Base-by-base conservation (phyloP, 2,888 invertebrate genomes). In the Octonoba sinensis region DNA sequence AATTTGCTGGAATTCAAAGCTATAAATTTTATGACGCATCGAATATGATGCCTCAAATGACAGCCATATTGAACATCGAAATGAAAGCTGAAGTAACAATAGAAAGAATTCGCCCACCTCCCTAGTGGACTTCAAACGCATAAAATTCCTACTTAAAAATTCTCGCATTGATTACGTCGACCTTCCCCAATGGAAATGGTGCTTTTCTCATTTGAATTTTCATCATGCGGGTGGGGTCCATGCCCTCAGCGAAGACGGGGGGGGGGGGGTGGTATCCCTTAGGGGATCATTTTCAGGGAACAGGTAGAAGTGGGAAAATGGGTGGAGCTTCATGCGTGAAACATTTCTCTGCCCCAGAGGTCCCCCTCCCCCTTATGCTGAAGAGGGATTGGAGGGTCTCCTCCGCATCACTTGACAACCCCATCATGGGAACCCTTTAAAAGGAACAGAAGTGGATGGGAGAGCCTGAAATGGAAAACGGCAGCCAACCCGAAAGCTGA, bases 161-260 rank as follows among this genome's bases (percentile, higher is more conserved):
- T 66, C 65, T 56, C 20, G 51, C 57, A 47, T 65, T 71, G 71
- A 78, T 78, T 72, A 72, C 72, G 36, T 36, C 12, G 3, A 46
- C 36, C 60, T 56, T 44, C 59, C n/a, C 24, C 22, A 13, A 59
- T 65, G 13, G 18, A 73, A 69, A 69, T 69, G 62, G 69, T 69
- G 18, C 66, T 56, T 47, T 47, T 54, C 73, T 67, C 66, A 73
- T 79, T 79, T 72, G 73, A 79, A 73, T 79, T 79, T 66, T 60
- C 67, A 73, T 79, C 79, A 67, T 73, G 72, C 72, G 72, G 79
- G 79, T 51, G 79, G 67, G 73, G 71, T 65, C 66, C 57, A 71
- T 65, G 78, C 78, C 62, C 78, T 57, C n/a, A 27, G n/a, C n/a
- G n/a, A n/a, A n/a, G 16, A 49, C 27, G 62, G 49, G 54, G 54